Evolutionary conservation across 2,888 invertebrate species (phyloP), one percentile per base, ranked within the genome.

Genomic region (Hypsopygia costalis): DNA sequence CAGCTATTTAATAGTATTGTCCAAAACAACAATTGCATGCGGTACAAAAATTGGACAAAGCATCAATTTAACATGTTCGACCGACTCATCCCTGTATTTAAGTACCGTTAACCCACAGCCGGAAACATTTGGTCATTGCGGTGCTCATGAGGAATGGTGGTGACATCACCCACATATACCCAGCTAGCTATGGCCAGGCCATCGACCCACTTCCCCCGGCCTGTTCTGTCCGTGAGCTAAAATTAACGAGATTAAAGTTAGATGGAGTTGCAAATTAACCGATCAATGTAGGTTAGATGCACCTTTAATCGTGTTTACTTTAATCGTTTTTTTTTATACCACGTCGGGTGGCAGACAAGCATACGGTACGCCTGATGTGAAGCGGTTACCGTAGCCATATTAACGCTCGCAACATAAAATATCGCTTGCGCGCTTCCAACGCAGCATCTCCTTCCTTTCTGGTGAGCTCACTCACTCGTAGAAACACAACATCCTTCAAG

Each of bases 141-240:
- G 54, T 50, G 50, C 47, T 46, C 47, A 55, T 39, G 20, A 38
- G 22, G 38, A 58, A 55, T 62, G 57, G 49, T 59, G 56, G 52
- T 70, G 67, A 62, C 69, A 61, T 69, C 63, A 70, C 56, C 43
- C 46, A 44, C 50, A 47, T 58, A 47, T 58, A 51, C 54, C 16
- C 62, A 60, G 57, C 55, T 2, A 66, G 69, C 67, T 67, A 58
- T 65, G 59, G 49, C 56, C 52, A 63, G 73, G 67, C 59, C 72
- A 53, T 62, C 62, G 73, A 71, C 72, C 72, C 51, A 64, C 55
- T 58, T 62, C 46, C 47, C 42, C 51, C 55, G 54, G 51, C 45
- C 47, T 50, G 62, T 25, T 25, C 16, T 16, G 16, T 16, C 4
- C n/a, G n/a, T 57, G 52, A 44, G 45, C 54, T 54, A 20, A 57